These are phyloP conservation scores for Latheticus oryzae DNA, from an alignment of 2,888 invertebrate genomes.

Conservation along the genomic window DNA sequence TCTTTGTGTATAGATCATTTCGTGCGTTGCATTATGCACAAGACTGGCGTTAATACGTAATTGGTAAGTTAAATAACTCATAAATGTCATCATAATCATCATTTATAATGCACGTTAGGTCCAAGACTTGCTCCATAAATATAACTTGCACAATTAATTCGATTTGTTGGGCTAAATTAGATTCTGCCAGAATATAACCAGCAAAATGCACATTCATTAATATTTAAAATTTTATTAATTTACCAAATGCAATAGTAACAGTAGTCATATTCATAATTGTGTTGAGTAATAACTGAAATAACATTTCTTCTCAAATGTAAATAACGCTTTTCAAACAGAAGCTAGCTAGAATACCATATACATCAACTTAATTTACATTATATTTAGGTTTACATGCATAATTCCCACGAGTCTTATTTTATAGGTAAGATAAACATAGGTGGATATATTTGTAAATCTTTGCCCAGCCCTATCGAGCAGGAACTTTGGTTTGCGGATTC, in stretches of 20 bases:
- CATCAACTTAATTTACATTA: slow-evolving; percentile 37
- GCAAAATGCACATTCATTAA: neutral
- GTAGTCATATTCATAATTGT: slow-evolving; percentile 28
- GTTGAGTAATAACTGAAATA: slow-evolving; percentile 34
- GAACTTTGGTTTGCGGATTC: slow-evolving; percentile 34
- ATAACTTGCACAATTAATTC: slow-evolving; percentile 27
- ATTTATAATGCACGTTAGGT: slow-evolving; percentile 21
- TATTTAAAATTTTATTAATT: slow-evolving; percentile 2
- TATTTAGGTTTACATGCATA: slow-evolving; percentile 41
- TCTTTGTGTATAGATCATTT: too few relatives aligned
- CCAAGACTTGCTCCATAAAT: slow-evolving; percentile 24
- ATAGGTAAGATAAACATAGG: slow-evolving; percentile 41
- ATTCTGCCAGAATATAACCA: neutral
- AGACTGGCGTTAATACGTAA: slow-evolving; percentile 24
- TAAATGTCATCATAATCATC: slow-evolving; percentile 28
- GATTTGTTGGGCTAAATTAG: slow-evolving; percentile 17
- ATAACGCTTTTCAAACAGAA: slow-evolving; percentile 42
- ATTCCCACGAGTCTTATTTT: slow-evolving; percentile 40
- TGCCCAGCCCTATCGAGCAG: slow-evolving; percentile 14
- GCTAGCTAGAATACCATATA: slow-evolving; percentile 37
- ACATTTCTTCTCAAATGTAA: slow-evolving; percentile 29
- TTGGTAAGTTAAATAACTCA: slow-evolving; percentile 24
- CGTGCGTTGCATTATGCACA: slow-evolving; percentile 1
- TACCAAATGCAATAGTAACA: slow-evolving; percentile 19
- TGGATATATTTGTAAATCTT: slow-evolving; percentile 37